Percentiles rank a stretch among this genome's conserved stretches.
Conservation (phyloP, 2,888 invertebrate genomes). For the Ernsta delagoae region DNA sequence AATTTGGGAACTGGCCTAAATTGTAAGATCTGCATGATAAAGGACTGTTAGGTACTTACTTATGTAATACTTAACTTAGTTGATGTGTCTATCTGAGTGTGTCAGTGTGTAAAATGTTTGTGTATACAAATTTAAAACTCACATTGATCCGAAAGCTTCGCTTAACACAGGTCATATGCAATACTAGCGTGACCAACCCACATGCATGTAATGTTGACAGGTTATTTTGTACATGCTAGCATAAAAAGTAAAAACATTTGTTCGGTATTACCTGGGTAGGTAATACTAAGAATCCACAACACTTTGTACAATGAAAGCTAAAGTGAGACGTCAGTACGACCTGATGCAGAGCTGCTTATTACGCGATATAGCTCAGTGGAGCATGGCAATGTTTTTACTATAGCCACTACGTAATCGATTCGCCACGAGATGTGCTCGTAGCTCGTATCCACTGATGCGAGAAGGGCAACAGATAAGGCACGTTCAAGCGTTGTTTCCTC, state of each 20-base stretch:
- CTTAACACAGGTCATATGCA: background rate
- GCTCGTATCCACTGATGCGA: constrained; percentile 19
- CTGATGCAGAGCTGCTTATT: constrained; percentile 26
- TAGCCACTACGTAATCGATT: constrained; percentile 30
- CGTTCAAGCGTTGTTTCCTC: constrained; percentile 25
- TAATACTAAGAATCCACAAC: background rate
- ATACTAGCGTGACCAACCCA: too few relatives aligned
- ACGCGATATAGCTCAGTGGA: constrained; percentile 65
- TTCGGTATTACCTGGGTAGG: background rate
- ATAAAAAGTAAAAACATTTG: constrained; percentile 5
- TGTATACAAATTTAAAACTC: too few relatives aligned
- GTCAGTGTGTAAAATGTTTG: too few relatives aligned
- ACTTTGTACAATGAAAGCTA: constrained; percentile 16
- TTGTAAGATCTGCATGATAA: too few relatives aligned
- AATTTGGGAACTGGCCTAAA: too few relatives aligned
- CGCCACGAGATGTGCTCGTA: constrained; percentile 26
- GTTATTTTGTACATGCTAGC: background rate
- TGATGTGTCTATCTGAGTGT: too few relatives aligned
- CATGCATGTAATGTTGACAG: background rate
- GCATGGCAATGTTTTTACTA: constrained; percentile 49
- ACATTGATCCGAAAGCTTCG: too few relatives aligned
- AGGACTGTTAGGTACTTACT: too few relatives aligned
- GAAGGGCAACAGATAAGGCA: constrained; percentile 20
- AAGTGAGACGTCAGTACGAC: constrained; percentile 25
- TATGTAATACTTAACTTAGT: too few relatives aligned